Percentiles rank a stretch among this genome's conserved stretches.
Conservation (phyloP, 2,113 vertebrate genomes). For the Furnarius figulus region DNA sequence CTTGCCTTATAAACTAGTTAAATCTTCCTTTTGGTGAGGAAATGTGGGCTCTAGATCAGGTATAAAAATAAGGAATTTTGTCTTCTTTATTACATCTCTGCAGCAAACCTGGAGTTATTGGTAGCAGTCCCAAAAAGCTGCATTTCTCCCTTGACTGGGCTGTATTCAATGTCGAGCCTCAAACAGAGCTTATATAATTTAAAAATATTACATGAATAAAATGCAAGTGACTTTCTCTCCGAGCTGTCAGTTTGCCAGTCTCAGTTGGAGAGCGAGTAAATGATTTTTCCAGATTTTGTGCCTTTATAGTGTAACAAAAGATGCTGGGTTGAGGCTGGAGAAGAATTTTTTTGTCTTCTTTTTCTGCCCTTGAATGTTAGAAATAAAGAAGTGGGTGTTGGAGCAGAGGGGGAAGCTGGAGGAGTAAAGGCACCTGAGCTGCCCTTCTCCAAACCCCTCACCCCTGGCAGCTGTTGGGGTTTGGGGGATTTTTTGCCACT, state of each 20-base stretch:
- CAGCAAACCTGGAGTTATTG: background rate
- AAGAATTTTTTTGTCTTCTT: background rate
- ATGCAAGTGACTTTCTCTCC: slow-evolving; percentile 38
- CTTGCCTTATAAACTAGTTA: background rate
- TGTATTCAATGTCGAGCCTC: background rate
- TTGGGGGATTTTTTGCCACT: background rate
- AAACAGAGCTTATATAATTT: slow-evolving; percentile 54
- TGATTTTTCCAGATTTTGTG: slow-evolving; percentile 57
- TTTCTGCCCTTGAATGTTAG: slow-evolving; percentile 48
- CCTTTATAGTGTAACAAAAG: slow-evolving; percentile 57
- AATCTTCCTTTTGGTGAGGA: background rate
- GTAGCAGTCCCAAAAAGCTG: background rate
- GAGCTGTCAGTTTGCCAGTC: slow-evolving; percentile 46
- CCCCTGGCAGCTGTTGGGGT: background rate
- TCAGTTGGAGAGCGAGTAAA: slow-evolving; percentile 31
- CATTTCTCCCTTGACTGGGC: slow-evolving; percentile 39
- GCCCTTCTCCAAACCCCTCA: background rate
- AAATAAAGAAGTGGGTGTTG: slow-evolving; percentile 5
- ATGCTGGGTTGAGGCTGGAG: background rate
- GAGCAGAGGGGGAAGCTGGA: background rate
- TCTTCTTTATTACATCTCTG: background rate
- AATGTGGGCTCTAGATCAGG: background rate
- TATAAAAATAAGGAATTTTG: background rate
- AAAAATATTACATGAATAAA: slow-evolving; percentile 61
- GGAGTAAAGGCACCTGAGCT: background rate